phyloP scores from a whole-genome alignment of 2,113 vertebrate species.

The Sorex araneus region DNA sequence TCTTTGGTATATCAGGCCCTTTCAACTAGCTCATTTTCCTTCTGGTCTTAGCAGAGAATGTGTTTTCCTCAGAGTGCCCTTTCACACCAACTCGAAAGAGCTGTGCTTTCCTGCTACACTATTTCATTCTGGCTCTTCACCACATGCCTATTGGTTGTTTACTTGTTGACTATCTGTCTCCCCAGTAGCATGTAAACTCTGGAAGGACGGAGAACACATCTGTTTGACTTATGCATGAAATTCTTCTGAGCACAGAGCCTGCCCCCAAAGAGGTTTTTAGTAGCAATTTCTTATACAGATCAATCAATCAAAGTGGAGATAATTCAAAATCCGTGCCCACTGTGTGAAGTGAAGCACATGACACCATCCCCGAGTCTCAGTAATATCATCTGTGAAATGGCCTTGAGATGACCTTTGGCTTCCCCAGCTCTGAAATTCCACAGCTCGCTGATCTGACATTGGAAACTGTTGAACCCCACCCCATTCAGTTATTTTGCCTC shows the following conservation, averaged over 20 bases:
- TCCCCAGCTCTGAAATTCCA: slow-evolving; percentile 67
- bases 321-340: not conserved
- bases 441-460: slow-evolving; percentile 32
- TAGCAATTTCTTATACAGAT: not conserved
- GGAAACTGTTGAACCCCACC: slow-evolving; percentile 50
- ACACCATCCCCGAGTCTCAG: slow-evolving; percentile 19
- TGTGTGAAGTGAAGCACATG: not conserved
- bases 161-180: not conserved
- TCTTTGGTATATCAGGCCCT: not conserved
- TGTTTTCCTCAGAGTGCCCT: not conserved
- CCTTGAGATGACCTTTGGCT: slow-evolving; percentile 29
- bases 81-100: not conserved
- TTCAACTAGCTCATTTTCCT: not conserved
- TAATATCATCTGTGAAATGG: slow-evolving; percentile 67
- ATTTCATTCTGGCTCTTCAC: not conserved
- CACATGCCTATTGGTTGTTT: not conserved
- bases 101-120: not conserved
- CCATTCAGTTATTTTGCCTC: slow-evolving; percentile 66
- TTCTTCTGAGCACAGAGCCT: not conserved
- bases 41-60: not conserved
- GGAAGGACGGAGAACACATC: not conserved
- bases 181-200: not conserved
- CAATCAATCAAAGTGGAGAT: not conserved
- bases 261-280: not conserved
- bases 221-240: not conserved